Evolutionary conservation across 2,888 invertebrate genomes (phyloP), one percentile per base, ranked within the genome.

Genomic region (Oligia fasciuncula): DNA sequence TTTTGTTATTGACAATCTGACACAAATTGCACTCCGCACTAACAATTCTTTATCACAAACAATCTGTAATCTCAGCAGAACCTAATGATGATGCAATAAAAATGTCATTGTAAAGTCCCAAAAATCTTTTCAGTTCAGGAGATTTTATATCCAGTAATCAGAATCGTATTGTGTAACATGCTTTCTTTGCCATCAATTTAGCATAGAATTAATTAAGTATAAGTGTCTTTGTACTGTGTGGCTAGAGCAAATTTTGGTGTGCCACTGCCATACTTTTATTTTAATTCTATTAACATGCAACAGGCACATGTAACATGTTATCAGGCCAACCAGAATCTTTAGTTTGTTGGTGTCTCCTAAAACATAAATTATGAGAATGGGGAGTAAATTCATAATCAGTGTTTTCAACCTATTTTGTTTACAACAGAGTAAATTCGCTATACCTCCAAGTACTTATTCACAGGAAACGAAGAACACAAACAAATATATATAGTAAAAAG

Each of bases 321-420:
- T 17, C 29, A 65, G 17, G 17, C 35, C 29, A 49, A 46, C 57
- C 17, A 73, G 11, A 60, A 74, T 60, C 63, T 78, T 68, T 65
- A 51, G 11, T 68, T 72, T 17, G 65, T 72, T 17, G 65, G 72
- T 70, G 43, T 43, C 60, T 49, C 29, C 23, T 67, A 43, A 13
- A 76, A 69, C 51, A 80, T 79, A 73, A 67, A 49, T 23, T 40
- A 35, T 40, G 46, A 73, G 29, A 51, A 70, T 76, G 63, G 57
- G 68, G 57, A 86, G 77, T 70, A 43, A 73, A 35, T 3, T 71
- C 40, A 13, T 23, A 51, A 65, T 57, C 60, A 60, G 23, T 62
- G 54, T 69, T 74, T 79, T 79, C 72, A 79, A 54, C 63, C 23
- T 11, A 74, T 35, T 75, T 75, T 88, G 81, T 90, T 90, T 88